These are phyloP conservation scores for Barnardius zonarius DNA, from an alignment of 2,113 vertebrate species.

Conservation along the genomic window DNA sequence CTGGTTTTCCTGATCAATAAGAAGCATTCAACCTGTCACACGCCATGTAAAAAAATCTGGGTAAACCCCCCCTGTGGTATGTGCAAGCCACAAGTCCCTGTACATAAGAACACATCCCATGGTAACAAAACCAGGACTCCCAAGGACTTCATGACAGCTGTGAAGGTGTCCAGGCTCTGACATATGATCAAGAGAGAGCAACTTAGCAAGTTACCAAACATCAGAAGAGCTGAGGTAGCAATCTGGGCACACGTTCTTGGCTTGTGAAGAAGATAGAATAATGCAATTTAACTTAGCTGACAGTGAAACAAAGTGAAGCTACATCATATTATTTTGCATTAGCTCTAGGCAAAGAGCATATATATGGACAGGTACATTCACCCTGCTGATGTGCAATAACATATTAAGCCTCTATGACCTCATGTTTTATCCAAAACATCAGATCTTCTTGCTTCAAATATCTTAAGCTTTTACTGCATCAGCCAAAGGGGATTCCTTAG, in stretches of 20 bases:
- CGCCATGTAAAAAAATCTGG: neutral
- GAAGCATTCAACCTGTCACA: neutral
- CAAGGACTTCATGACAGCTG: slow-evolving; percentile 43
- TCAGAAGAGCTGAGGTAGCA: slow-evolving; percentile 62
- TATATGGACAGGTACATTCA: neutral
- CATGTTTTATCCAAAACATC: neutral
- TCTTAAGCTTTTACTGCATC: neutral
- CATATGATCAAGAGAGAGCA: neutral
- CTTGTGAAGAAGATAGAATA: slow-evolving; percentile 43
- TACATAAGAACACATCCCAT: neutral
- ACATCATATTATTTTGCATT: slow-evolving; percentile 46
- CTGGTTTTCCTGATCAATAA: neutral
- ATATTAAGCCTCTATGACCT: neutral
- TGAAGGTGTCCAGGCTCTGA: slow-evolving; percentile 41
- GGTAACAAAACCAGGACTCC: neutral
- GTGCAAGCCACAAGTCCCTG: neutral
- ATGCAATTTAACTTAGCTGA: slow-evolving; percentile 60
- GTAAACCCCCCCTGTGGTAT: neutral
- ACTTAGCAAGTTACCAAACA: slow-evolving; percentile 37
- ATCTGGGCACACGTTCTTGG: neutral
- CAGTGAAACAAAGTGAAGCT: slow-evolving; percentile 53
- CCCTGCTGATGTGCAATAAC: neutral
- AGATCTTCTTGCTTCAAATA: neutral
- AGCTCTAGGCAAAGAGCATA: slow-evolving; percentile 19
- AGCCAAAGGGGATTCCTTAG: neutral